These are phyloP conservation scores for Leptinotarsa juncta DNA, from an alignment of 2,888 invertebrate genomes.

Conservation along the genomic window DNA sequence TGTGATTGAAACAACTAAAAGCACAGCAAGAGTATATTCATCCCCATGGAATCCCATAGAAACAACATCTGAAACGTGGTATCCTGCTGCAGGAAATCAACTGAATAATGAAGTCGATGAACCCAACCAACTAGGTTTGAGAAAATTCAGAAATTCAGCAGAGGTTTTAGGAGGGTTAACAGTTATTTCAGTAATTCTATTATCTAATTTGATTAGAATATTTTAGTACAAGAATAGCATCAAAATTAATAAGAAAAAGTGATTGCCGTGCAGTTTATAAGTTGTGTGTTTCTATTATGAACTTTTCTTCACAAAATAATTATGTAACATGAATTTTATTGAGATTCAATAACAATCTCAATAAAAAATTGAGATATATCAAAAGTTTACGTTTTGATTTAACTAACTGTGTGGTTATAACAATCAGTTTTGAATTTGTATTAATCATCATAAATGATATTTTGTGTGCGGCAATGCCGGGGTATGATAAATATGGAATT, in stretches of 20 bases:
- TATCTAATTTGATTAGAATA: not conserved
- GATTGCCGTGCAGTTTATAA: not conserved
- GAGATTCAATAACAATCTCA: too few relatives aligned
- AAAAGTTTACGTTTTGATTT: too few relatives aligned
- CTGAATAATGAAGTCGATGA: slow-evolving; percentile 70
- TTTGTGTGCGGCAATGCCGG: not conserved
- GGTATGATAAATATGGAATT: not conserved
- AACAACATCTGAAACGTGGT: slow-evolving; percentile 62
- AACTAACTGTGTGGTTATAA: too few relatives aligned
- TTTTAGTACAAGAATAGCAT: not conserved
- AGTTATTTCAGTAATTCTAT: not conserved
- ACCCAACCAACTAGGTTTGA: slow-evolving; percentile 70
- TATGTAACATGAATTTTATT: too few relatives aligned
- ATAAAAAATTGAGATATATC: too few relatives aligned
- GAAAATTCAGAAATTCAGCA: slow-evolving; percentile 48
- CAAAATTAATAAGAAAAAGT: not conserved
- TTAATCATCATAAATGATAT: not conserved
- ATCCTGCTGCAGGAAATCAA: slow-evolving; percentile 68
- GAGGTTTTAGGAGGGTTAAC: not conserved
- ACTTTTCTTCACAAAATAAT: too few relatives aligned
- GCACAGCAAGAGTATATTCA: slow-evolving; percentile 25
- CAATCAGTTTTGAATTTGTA: too few relatives aligned
- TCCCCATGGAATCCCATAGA: slow-evolving; percentile 29
- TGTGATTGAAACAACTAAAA: slow-evolving; percentile 28
- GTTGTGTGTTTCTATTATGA: not conserved